These are phyloP conservation scores for Serranus cabrilla DNA, from an alignment of 2,797 vertebrate species.

Conservation along the genomic window DNA sequence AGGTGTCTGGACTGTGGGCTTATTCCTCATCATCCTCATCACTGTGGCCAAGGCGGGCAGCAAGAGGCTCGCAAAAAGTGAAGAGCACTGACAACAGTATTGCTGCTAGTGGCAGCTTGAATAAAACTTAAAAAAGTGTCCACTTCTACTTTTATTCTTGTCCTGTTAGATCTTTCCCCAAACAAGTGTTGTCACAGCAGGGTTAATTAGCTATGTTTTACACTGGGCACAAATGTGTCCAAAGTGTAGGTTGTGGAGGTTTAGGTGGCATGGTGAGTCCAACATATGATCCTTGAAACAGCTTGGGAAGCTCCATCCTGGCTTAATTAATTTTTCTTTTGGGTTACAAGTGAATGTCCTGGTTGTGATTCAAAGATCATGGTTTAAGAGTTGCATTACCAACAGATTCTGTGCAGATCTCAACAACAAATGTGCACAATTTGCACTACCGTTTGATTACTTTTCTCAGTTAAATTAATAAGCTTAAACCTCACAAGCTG, in stretches of 20 bases:
- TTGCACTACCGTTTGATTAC: too few species aligned
- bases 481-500: too few species aligned
- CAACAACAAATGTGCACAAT: too few species aligned
- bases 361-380: too few species aligned
- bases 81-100: slow-evolving; percentile 18
- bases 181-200: not conserved
- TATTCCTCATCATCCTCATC: slow-evolving; percentile 81
- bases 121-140: slow-evolving; percentile 55
- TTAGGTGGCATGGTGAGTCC: not conserved
- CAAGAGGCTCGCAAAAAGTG: slow-evolving; percentile 39
- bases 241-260: not conserved
- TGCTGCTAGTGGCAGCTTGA: slow-evolving; percentile 24
- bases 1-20: slow-evolving; percentile 74
- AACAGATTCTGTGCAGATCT: too few species aligned
- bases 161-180: not conserved
- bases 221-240: not conserved
- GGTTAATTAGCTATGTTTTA: not conserved
- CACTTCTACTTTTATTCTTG: not conserved
- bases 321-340: too few species aligned
- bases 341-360: too few species aligned
- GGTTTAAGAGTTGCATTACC: too few species aligned
- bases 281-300: not conserved
- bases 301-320: not conserved
- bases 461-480: too few species aligned
- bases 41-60: slow-evolving; percentile 77